Evolutionary conservation across 2,113 vertebrate genomes (phyloP).

Genomic region (Dicaeum eximium): DNA sequence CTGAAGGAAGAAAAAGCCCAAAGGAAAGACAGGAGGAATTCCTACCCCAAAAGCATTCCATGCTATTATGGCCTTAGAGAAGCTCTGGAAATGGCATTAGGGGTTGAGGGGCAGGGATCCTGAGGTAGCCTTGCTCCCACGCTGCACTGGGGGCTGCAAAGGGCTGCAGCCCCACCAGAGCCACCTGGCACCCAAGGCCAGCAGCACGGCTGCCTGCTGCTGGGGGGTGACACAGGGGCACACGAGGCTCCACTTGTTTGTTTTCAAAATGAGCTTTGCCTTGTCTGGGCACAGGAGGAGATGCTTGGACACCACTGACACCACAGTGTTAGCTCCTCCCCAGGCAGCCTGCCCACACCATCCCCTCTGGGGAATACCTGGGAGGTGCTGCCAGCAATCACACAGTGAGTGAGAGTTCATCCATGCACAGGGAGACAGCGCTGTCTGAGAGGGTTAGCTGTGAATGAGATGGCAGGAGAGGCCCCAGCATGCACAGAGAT

Average conservation of each 20-base stretch:
- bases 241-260: neutral
- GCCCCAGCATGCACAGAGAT: neutral
- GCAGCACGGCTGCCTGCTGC: neutral
- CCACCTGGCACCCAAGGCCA: rapidly evolving
- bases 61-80: neutral
- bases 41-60: neutral
- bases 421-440: neutral
- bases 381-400: neutral
- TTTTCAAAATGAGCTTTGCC: neutral
- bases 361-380: neutral
- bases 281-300: neutral
- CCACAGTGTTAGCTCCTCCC: neutral
- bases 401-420: rapidly evolving
- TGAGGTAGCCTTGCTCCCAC: rapidly evolving
- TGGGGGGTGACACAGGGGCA: rapidly evolving
- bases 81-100: neutral
- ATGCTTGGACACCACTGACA: neutral
- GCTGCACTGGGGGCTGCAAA: rapidly evolving
- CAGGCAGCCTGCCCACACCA: neutral
- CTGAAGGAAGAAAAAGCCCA: neutral
- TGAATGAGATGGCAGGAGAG: neutral
- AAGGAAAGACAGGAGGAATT: neutral
- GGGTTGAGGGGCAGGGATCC: neutral
- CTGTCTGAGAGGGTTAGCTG: rapidly evolving
- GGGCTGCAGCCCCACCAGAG: neutral